Evolutionary conservation across 2,888 invertebrate genomes (phyloP).

Genomic region (Ichneumon xanthorius): DNA sequence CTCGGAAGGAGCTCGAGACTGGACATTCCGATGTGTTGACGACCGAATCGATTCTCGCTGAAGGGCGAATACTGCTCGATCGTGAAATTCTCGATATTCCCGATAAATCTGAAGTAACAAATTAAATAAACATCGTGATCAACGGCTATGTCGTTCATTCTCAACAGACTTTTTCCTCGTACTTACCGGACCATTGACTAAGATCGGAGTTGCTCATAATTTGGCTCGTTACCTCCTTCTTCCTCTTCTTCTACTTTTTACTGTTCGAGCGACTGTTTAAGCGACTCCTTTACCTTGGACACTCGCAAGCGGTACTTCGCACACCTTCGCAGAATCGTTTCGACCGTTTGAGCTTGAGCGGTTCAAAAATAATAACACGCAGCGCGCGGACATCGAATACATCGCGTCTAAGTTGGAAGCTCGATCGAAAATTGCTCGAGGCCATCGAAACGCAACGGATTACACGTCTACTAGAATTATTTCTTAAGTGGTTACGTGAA

Average conservation of each 20-base stretch:
- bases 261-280: background rate
- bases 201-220: background rate
- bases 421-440: background rate
- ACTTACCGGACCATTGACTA: constrained; percentile 22
- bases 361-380: background rate
- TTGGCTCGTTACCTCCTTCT: background rate
- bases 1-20: constrained; percentile 48
- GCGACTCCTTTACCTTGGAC: background rate
- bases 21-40: constrained; percentile 69
- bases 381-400: background rate
- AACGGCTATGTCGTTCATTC: background rate
- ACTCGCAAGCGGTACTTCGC: background rate
- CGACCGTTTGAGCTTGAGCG: background rate
- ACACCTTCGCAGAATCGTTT: background rate
- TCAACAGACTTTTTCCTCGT: background rate
- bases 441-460: background rate
- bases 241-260: background rate
- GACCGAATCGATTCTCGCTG: constrained; percentile 71
- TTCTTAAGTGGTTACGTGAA: background rate
- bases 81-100: constrained; percentile 77
- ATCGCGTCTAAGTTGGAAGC: background rate
- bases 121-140: background rate
- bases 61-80: constrained; percentile 71
- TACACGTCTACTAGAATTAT: background rate
- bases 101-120: constrained; percentile 74